Evolutionary conservation across 30 jellyfish, hydroid and myxozoan genomes (phyloP).

Genomic region (Clytia hemisphaerica): DNA sequence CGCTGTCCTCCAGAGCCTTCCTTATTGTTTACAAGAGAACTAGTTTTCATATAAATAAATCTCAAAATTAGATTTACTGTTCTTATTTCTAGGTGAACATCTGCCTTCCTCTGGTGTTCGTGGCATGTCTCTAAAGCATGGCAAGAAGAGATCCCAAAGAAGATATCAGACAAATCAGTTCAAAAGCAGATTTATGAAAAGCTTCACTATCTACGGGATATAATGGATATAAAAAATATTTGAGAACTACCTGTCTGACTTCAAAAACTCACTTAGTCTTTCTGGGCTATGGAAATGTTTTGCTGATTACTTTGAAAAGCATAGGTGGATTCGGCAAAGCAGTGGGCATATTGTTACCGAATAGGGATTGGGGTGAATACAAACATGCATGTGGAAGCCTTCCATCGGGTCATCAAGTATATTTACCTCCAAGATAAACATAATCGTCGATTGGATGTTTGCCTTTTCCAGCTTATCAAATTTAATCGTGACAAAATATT

Average conservation of each 20-base stretch:
- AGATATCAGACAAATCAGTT: no score
- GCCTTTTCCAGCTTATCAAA: slow-evolving; percentile 18
- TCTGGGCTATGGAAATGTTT: slow-evolving; percentile 9
- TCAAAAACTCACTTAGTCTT: no score
- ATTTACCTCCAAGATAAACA: slow-evolving; percentile 17
- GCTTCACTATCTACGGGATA: no score
- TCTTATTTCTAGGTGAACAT: no score
- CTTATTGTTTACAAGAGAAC: no score
- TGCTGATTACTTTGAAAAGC: slow-evolving; percentile 15
- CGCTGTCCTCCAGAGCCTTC: no score
- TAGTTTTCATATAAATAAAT: no score
- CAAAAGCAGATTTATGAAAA: no score
- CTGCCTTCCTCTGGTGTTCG: slow-evolving; percentile 25
- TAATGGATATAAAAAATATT: slow-evolving; percentile 13
- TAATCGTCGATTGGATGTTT: slow-evolving; percentile 11
- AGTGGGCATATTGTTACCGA: slow-evolving; percentile 12
- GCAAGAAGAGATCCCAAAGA: slow-evolving; percentile 12
- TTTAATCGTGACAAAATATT: slow-evolving; percentile 2
- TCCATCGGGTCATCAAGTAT: slow-evolving; percentile 31
- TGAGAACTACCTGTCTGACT: no score
- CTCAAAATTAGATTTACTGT: no score
- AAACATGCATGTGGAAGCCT: slow-evolving; percentile 17
- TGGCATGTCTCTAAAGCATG: slow-evolving; percentile 42
- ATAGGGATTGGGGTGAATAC: slow-evolving; percentile 21
- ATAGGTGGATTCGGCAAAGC: slow-evolving; percentile 7